phyloP scores from a whole-genome alignment of 2,888 invertebrate genomes.

The Mystacides longicornis region DNA sequence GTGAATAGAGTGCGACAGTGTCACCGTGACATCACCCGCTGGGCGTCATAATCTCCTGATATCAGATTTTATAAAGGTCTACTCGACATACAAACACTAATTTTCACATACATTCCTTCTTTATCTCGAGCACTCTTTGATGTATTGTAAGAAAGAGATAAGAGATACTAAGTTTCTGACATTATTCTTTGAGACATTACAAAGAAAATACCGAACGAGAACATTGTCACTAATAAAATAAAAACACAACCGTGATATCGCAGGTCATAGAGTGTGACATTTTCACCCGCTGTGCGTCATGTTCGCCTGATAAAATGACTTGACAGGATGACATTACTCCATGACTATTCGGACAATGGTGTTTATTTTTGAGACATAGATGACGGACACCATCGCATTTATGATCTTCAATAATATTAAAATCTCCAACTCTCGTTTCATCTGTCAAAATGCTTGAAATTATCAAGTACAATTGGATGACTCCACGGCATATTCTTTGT shows the following conservation, averaged over 20 bases:
- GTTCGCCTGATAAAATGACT: neutral
- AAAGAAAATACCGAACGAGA: constrained; percentile 1
- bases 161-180: neutral
- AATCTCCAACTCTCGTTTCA: neutral
- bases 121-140: neutral
- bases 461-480: neutral
- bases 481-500: no score
- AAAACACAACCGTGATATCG: neutral
- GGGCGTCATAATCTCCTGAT: constrained; percentile 2
- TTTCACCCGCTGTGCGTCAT: constrained; percentile 1
- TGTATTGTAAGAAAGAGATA: neutral
- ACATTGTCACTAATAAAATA: constrained; percentile 1
- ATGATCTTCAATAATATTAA: neutral
- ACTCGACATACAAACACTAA: no score
- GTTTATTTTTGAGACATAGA: neutral
- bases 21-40: constrained; percentile 2
- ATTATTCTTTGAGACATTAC: neutral
- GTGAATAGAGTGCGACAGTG: neutral
- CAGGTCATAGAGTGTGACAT: neutral
- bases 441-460: neutral
- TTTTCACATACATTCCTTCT: neutral
- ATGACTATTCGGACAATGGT: neutral
- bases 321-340: neutral
- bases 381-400: neutral
- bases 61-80: neutral